Conservation (phyloP, 2,797 vertebrate species). For the Rhinophrynus dorsalis region DNA sequence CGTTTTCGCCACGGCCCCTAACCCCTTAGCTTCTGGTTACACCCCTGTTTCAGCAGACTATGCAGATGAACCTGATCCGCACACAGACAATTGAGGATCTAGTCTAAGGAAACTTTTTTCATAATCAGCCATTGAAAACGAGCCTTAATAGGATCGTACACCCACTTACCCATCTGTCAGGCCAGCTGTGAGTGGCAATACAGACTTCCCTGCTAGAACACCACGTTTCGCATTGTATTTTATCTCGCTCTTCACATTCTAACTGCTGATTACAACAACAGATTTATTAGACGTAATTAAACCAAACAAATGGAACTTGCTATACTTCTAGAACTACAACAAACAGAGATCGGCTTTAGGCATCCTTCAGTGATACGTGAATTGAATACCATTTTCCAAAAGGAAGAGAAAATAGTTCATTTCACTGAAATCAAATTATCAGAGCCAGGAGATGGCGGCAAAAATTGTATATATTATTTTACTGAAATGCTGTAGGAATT, state of each 20-base stretch:
- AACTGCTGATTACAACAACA: constrained; percentile 39
- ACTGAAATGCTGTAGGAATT: too few relatives aligned
- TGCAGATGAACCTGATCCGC: too few relatives aligned
- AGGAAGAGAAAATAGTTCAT: constrained; percentile 24
- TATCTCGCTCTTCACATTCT: constrained; percentile 54
- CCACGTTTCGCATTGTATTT: constrained; percentile 48
- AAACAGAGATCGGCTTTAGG: constrained; percentile 13
- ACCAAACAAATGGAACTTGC: constrained; percentile 45
- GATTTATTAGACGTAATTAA: constrained; percentile 55
- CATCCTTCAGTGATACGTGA: neutral
- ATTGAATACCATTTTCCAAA: constrained; percentile 28
- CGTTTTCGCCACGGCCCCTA: too few relatives aligned
- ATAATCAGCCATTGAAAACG: constrained; percentile 38
- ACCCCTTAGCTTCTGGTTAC: too few relatives aligned
- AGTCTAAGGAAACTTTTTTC: constrained; percentile 5
- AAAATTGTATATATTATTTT: too few relatives aligned
- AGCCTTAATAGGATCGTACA: constrained; percentile 52
- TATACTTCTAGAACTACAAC: constrained; percentile 30
- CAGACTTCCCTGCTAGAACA: constrained; percentile 52
- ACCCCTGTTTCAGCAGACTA: too few relatives aligned
- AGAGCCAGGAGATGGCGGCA: too few relatives aligned
- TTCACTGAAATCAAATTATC: neutral
- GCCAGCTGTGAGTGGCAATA: constrained; percentile 58
- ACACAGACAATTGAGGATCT: neutral
- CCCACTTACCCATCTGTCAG: constrained; percentile 62